Evolutionary conservation across 37 sponge, comb jelly and placozoan genomes (phyloP).

Genomic region (Tethya wilhelma): DNA sequence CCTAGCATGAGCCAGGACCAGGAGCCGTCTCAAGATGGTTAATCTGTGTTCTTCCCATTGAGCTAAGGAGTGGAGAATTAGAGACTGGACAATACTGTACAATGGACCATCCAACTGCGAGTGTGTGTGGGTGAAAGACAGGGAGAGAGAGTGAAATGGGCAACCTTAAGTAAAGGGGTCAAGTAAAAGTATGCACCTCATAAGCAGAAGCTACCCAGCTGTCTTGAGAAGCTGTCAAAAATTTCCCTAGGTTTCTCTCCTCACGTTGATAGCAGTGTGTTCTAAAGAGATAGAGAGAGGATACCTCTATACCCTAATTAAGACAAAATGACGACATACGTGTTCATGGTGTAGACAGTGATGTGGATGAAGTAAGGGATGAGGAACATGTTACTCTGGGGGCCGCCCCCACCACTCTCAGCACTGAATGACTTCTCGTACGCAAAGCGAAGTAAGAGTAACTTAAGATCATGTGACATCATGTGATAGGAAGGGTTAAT

Average conservation of each 20-base stretch:
- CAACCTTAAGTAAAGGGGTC: neutral
- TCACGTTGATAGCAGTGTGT: slow-evolving; percentile 60
- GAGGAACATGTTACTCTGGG: slow-evolving; percentile 87
- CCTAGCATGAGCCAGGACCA: slow-evolving; percentile 76
- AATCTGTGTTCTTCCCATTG: slow-evolving; percentile 70
- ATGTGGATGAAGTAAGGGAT: slow-evolving; percentile 83
- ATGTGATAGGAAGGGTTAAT: slow-evolving; percentile 71
- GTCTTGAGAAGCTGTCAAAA: slow-evolving; percentile 56
- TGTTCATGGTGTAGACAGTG: slow-evolving; percentile 75
- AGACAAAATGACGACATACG: slow-evolving; percentile 48
- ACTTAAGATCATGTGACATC: slow-evolving; percentile 75
- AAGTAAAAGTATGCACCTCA: slow-evolving; percentile 48
- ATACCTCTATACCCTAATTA: neutral
- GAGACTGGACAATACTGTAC: slow-evolving; percentile 55
- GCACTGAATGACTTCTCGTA: slow-evolving; percentile 90
- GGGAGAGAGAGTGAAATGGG: neutral
- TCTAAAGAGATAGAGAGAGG: slow-evolving; percentile 10
- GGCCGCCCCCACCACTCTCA: slow-evolving; percentile 94
- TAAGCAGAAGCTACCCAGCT: slow-evolving; percentile 81
- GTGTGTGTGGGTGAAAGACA: neutral
- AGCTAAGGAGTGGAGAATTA: slow-evolving; percentile 54
- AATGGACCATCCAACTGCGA: slow-evolving; percentile 77
- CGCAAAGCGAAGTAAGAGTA: slow-evolving; percentile 82
- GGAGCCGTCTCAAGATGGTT: slow-evolving; percentile 62
- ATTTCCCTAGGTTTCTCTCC: slow-evolving; percentile 56